Base-by-base conservation (phyloP, 1,140 invertebrate genomes). In the Achatina immaculata region DNA sequence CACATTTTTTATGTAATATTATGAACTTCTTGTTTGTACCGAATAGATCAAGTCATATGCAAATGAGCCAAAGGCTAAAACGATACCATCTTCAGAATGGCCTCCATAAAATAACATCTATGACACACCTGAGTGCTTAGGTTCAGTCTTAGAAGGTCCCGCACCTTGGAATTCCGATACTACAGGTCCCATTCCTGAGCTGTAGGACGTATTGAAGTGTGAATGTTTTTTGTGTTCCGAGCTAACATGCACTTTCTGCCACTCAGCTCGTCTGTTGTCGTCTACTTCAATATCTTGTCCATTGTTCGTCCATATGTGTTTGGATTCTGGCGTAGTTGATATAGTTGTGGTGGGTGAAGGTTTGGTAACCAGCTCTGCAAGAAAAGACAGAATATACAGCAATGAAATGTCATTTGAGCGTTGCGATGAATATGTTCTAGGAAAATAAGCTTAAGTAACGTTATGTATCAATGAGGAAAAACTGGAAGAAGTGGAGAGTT, bases 111-210 rank as follows among this genome's bases (percentile, higher is more conserved):
- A n/a, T n/a, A n/a, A n/a, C n/a, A n/a, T n/a, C n/a, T n/a, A n/a
- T n/a, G 11, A 71, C 38, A 71, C 28, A 45, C 68, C 68, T 71
- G 38, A 71, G 40, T 71, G 42, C 21, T 40, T n/a, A 7, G n/a
- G 3, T 71, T 21, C 68, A 42, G 6, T 71, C 0, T n/a, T 71
- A 0, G 68, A 21, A 42, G 68, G 40, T 6, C 28, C 21, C 2
- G 45, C 7, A 2, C 24, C 72, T 4, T 51, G 40, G 43, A 51
- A 42, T 19, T 74, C 31, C 19, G 72, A 74, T 24, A 48, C 38
- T 21, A 74, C 36, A 24, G 38, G 6, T 19, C 38, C 68, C 68
- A 1, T 45, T 24, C 40, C 6, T 7, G 40, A 42, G 28, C 7
- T 34, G 65, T 34, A 11, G 2, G 34, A 40, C 1, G 24, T 36